Percentiles rank a stretch among this genome's conserved stretches.
phyloP scores from a whole-genome alignment of 2,888 invertebrate genomes.

The Leptothorax acervorum region DNA sequence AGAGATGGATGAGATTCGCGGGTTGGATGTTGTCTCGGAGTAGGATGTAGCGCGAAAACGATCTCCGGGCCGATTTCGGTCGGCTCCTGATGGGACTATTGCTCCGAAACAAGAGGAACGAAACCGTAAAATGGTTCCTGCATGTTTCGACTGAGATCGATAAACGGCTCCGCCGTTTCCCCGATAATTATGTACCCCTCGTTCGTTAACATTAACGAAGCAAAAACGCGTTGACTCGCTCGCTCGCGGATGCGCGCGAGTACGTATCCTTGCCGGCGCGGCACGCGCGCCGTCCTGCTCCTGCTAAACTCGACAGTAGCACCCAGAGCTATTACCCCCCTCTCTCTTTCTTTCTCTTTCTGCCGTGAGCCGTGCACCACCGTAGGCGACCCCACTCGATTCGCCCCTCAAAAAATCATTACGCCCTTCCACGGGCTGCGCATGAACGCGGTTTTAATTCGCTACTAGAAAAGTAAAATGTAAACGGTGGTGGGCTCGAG shows the following conservation, averaged over 20 bases:
- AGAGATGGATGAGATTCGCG: not conserved
- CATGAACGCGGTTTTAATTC: conserved; percentile 89
- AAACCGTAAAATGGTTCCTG: conserved; percentile 42
- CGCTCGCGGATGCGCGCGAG: conserved; percentile 33
- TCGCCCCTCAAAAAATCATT: conserved; percentile 95
- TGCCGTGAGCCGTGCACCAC: conserved; percentile 76
- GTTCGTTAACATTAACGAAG: conserved; percentile 60
- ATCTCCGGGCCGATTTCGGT: not conserved
- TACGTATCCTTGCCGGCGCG: conserved; percentile 43
- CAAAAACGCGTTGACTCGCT: conserved; percentile 44
- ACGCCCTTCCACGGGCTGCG: conserved; percentile 90
- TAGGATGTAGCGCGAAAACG: not conserved
- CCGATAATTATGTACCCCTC: conserved; percentile 56
- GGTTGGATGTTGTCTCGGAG: not conserved
- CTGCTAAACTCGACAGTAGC: conserved; percentile 71
- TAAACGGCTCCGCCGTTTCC: conserved; percentile 50
- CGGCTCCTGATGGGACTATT: conserved; percentile 1
- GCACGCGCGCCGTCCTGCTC: conserved; percentile 69
- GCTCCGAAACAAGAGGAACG: not conserved
- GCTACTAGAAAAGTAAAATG: conserved; percentile 84
- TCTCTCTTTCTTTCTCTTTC: conserved; percentile 65
- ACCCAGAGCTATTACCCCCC: conserved; percentile 69
- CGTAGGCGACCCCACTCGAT: conserved; percentile 90
- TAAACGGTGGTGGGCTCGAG: conserved; percentile 78
- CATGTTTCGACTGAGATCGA: conserved; percentile 48